These are phyloP conservation scores for Corvus cornix DNA, from an alignment of 2,113 vertebrate genomes.

Conservation along the genomic window DNA sequence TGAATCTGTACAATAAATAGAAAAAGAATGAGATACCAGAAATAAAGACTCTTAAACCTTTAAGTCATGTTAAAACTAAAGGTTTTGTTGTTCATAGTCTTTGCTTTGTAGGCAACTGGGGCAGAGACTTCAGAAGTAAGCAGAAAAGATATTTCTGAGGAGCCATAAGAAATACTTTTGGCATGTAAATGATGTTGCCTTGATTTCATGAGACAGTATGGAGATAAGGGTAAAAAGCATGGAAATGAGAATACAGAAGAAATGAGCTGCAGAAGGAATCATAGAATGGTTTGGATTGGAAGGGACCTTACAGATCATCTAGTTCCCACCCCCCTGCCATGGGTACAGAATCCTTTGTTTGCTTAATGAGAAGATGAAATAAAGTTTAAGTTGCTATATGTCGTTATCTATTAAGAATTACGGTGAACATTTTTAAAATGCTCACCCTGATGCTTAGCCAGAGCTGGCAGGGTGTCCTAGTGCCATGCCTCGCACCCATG, in stretches of 20 bases:
- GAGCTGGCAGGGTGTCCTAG: not conserved
- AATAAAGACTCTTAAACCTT: not conserved
- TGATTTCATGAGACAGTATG: not conserved
- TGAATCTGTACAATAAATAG: not conserved
- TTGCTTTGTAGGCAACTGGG: not conserved
- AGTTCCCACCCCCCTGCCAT: not conserved
- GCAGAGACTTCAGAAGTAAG: not conserved
- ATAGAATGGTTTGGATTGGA: not conserved
- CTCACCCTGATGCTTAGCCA: not conserved
- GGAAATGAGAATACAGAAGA: not conserved
- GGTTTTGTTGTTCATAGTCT: not conserved
- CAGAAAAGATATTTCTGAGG: not conserved
- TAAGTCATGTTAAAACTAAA: not conserved
- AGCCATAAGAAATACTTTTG: not conserved
- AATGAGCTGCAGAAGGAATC: not conserved
- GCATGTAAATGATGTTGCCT: not conserved
- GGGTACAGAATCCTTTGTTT: not conserved
- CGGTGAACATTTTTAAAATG: accelerated
- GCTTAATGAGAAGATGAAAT: not conserved
- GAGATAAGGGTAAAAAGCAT: not conserved
- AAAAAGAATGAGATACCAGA: not conserved
- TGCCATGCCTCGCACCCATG: accelerated
- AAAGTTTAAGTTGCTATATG: not conserved
- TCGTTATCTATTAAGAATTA: not conserved
- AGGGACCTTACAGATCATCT: not conserved